Conservation (phyloP, 2,888 invertebrate species). For the Oligia latruncula region DNA sequence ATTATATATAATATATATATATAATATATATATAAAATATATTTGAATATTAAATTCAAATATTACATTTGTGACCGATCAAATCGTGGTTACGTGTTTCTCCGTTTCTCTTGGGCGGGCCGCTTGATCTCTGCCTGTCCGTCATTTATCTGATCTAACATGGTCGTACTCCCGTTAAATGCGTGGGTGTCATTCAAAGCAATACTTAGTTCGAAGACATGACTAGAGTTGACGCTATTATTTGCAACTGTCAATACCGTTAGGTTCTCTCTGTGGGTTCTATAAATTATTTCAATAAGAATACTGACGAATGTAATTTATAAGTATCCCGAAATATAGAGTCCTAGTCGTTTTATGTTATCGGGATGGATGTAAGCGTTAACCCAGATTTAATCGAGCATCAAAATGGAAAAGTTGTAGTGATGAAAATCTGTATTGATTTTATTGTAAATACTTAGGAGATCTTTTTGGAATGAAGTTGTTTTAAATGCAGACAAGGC, state of each 20-base stretch:
- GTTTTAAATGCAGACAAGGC: not conserved
- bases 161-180: constrained; percentile 21
- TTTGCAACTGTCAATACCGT: constrained; percentile 18
- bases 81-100: not conserved
- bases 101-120: not conserved
- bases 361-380: not conserved
- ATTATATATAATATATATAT: no score
- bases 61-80: not conserved
- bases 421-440: not conserved
- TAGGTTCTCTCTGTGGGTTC: not conserved
- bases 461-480: not conserved
- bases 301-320: not conserved
- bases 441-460: not conserved
- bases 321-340: not conserved
- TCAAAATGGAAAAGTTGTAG: not conserved
- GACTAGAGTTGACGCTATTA: not conserved
- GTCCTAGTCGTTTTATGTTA: not conserved
- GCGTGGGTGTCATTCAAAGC: constrained; percentile 45
- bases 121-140: not conserved
- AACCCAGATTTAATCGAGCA: not conserved
- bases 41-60: not conserved
- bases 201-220: not conserved
- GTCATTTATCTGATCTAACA: not conserved
- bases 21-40: no score
- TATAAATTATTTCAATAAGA: not conserved